Evolutionary conservation across 92 coral and sea anemone genomes (phyloP), one percentile per base, ranked within the genome.

Genomic region (Anthopleura xanthogrammica): DNA sequence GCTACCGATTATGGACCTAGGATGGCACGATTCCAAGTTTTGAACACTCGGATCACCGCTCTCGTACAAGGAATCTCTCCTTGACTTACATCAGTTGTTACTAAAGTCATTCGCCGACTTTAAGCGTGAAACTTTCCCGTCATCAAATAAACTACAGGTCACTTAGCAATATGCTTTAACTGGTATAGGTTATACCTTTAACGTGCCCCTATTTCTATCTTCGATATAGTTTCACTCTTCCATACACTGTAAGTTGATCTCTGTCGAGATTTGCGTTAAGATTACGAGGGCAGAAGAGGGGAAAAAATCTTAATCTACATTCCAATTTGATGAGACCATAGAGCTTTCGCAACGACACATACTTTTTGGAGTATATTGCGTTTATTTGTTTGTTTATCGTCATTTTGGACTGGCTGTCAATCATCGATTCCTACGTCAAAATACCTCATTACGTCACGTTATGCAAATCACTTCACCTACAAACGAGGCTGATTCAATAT

Each of bases 11-110:
- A 60, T 16, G 10, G 42, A 24, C 24, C n/a, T 13, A n/a, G 20
- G 1, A 81, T 81, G 84, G 84, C 84, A 81, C 36, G 1, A 16
- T 43, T 66, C 84, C 84, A 81, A 81, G 77, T 68, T 81, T 65
- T 72, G 42, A 68, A 36, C 14, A n/a, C 36, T 29, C 36, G 36
- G 11, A 36, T 68, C 74, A 24, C 17, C 74, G 42, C 36, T 36
- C 4, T 36, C 3, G 16, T 29, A 36, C 16, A 8, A 68, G 74
- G 24, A 68, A 20, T 62, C 22, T 62, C 46, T 68, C 74, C 50
- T 68, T 68, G 29, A 68, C 42, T 68, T 5, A 62, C 70, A 62
- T n/a, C 70, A 19, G 58, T 19, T 62, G 70, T 9, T 68, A 23
- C 74, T 46, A 9, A 13, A 68, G 16, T 10, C 41, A 68, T 36